Conservation (phyloP, 2,113 vertebrate genomes). For the Sarotherodon lohbergeri region DNA sequence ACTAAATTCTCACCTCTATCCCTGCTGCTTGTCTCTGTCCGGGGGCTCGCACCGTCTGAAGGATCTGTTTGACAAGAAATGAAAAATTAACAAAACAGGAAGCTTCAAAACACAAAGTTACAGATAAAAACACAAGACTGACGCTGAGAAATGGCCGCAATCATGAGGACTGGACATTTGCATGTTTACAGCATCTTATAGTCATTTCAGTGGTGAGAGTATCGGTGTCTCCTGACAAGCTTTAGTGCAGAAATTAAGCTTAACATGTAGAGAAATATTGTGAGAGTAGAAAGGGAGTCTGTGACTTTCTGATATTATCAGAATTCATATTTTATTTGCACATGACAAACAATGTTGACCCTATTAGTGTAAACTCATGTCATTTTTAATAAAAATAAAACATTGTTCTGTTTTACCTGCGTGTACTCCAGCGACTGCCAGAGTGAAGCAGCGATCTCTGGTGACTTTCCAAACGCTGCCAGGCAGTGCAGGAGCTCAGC, state of each 20-base stretch:
- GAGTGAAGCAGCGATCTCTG: slow-evolving; percentile 92
- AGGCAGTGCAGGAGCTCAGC: slow-evolving; percentile 84
- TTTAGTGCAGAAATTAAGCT: not conserved
- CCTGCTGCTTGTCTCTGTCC: slow-evolving; percentile 90
- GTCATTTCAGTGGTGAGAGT: not conserved
- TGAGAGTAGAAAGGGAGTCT: not conserved
- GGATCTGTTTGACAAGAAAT: slow-evolving; percentile 70
- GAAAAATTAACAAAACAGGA: not conserved
- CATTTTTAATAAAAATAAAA: not conserved
- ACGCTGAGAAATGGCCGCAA: not conserved
- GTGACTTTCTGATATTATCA: not conserved
- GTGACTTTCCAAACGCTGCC: slow-evolving; percentile 91
- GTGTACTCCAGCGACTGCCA: slow-evolving; percentile 98
- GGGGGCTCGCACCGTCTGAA: slow-evolving; percentile 88
- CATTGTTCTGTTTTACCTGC: slow-evolving; percentile 68
- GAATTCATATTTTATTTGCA: not conserved
- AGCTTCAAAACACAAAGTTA: not conserved
- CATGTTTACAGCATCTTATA: not conserved
- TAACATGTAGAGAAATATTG: not conserved
- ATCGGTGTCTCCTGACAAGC: not conserved
- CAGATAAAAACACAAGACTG: not conserved
- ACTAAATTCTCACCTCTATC: slow-evolving; percentile 80
- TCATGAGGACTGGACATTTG: not conserved
- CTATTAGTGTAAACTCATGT: accelerated
- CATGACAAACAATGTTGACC: accelerated